These are phyloP conservation scores for Riparia riparia DNA, from an alignment of 2,113 vertebrate genomes.

Conservation along the genomic window DNA sequence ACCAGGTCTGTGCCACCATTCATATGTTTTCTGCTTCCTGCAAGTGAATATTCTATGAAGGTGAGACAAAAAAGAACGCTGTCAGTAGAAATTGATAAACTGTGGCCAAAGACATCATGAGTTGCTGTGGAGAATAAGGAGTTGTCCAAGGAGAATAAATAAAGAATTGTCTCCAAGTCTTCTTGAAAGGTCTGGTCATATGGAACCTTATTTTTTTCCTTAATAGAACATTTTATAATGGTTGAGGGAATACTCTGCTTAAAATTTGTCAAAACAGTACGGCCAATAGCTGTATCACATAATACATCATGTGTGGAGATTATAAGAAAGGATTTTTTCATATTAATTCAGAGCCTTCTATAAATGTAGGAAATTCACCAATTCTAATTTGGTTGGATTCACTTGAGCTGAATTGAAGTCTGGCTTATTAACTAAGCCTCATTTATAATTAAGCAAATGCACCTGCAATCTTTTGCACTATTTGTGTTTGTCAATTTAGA, in stretches of 20 bases:
- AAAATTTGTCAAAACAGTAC: background rate
- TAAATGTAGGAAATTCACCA: background rate
- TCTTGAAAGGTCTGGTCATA: background rate
- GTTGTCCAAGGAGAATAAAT: background rate
- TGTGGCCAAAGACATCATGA: fast-evolving
- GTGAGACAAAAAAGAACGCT: background rate
- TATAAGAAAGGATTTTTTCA: background rate
- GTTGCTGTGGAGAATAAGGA: background rate
- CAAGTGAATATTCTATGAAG: background rate
- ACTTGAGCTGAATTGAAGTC: background rate
- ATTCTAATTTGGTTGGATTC: background rate
- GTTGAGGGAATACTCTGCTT: background rate
- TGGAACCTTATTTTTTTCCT: background rate
- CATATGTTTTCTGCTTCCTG: background rate
- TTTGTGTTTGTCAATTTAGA: background rate
- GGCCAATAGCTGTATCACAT: background rate
- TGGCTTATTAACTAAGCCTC: background rate
- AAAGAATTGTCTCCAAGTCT: background rate
- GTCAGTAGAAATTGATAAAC: background rate
- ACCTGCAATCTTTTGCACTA: background rate
- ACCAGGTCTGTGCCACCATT: background rate
- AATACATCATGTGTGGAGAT: fast-evolving
- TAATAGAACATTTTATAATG: background rate
- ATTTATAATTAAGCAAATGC: background rate
- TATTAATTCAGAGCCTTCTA: background rate